Conservation (phyloP, 2,113 vertebrate species). For the Regulus satrapa region DNA sequence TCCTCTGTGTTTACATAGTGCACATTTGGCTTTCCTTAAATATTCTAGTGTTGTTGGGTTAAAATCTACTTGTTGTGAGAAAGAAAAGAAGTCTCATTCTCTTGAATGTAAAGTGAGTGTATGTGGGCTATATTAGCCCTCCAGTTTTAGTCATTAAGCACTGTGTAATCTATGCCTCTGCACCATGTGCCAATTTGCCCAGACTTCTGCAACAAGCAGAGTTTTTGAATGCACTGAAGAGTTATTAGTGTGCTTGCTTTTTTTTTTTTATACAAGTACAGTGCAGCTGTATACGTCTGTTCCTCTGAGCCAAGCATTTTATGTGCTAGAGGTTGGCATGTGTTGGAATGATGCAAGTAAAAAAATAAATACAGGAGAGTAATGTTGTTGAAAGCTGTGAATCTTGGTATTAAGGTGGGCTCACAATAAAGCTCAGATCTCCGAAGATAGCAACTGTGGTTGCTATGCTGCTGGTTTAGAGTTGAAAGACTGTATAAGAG, state of each 20-base stretch:
- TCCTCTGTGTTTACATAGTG: neutral
- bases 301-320: constrained; percentile 53
- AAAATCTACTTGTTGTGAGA: constrained; percentile 5
- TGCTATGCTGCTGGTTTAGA: neutral
- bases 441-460: neutral
- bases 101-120: neutral
- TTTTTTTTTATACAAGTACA: constrained; percentile 56
- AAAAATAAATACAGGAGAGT: constrained; percentile 23
- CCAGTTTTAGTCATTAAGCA: neutral
- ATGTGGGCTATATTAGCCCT: neutral
- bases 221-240: constrained; percentile 42
- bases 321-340: constrained; percentile 52
- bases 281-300: constrained; percentile 63
- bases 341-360: constrained; percentile 53
- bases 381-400: neutral
- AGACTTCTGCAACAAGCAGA: neutral
- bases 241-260: constrained; percentile 12
- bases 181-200: constrained; percentile 32
- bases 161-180: neutral
- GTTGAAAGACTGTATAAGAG: neutral
- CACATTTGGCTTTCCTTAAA: neutral
- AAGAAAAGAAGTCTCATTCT: neutral
- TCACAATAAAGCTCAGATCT: neutral
- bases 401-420: constrained; percentile 14
- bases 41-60: neutral